Conservation (phyloP, 2,888 invertebrate genomes). For the Heliconius ethilla region DNA sequence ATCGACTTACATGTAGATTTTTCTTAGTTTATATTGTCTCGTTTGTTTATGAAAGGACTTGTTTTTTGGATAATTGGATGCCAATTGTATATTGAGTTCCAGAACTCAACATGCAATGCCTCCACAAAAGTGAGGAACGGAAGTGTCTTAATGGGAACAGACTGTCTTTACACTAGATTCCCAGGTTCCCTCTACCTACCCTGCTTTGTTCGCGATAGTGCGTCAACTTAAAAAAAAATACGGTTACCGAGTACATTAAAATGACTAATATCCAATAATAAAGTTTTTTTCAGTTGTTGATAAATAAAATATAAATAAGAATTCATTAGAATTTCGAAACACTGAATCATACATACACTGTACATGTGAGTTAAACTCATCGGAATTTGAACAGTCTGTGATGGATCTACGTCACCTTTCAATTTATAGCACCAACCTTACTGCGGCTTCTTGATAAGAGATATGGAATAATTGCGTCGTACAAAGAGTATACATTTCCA, state of each 20-base stretch:
- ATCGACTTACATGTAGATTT: not conserved
- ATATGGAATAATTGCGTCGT: constrained; percentile 31
- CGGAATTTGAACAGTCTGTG: constrained; percentile 35
- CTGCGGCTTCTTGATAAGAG: constrained; percentile 38
- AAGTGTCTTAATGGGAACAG: too few relatives aligned
- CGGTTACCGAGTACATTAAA: not conserved
- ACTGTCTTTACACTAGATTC: too few relatives aligned
- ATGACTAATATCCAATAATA: not conserved
- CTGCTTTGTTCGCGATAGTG: too few relatives aligned
- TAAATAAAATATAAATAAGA: constrained; percentile 18
- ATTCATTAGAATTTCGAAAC: not conserved
- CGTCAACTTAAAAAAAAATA: too few relatives aligned
- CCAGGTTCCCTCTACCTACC: too few relatives aligned
- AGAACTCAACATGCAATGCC: too few relatives aligned
- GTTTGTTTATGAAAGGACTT: not conserved
- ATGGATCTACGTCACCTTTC: constrained; percentile 39
- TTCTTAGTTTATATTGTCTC: not conserved
- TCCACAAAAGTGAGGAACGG: too few relatives aligned
- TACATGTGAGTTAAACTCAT: constrained; percentile 19
- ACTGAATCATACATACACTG: constrained; percentile 17
- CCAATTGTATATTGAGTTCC: not conserved
- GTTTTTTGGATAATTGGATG: too few relatives aligned
- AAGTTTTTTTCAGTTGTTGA: not conserved
- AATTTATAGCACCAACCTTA: constrained; percentile 36
- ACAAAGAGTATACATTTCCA: not conserved